These are phyloP conservation scores for Varroa destructor DNA, from an alignment of 1,140 invertebrate species.

Conservation along the genomic window DNA sequence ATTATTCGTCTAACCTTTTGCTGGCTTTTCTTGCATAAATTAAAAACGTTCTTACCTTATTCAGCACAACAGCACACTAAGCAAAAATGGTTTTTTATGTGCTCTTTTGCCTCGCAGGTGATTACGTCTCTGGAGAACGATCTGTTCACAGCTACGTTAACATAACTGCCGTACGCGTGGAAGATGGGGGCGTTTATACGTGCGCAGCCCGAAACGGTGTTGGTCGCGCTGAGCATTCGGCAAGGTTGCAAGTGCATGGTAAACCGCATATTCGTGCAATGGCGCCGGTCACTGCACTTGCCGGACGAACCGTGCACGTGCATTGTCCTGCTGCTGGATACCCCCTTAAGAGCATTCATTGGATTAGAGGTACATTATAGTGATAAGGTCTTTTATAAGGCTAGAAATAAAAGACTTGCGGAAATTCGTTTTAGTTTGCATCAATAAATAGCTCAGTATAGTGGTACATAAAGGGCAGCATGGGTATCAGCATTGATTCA, in stretches of 20 bases:
- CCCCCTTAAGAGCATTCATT: conserved; percentile 40
- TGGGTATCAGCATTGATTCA: no score
- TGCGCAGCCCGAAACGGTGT: conserved; percentile 66
- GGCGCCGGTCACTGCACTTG: conserved; percentile 42
- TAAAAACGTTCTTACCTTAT: no score
- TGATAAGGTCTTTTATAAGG: background rate
- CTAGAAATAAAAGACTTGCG: no score
- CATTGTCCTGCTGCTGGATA: conserved; percentile 37
- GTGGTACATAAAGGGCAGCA: background rate
- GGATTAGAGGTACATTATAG: conserved; percentile 42
- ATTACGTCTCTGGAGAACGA: conserved; percentile 35
- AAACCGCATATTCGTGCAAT: conserved; percentile 35
- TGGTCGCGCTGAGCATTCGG: conserved; percentile 57
- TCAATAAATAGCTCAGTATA: background rate
- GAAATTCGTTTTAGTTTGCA: no score
- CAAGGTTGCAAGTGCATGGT: conserved; percentile 62
- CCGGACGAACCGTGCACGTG: conserved; percentile 40
- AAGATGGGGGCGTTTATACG: conserved; percentile 72
- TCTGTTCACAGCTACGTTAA: conserved; percentile 45
- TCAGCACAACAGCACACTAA: no score
- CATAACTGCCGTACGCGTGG: conserved; percentile 63
- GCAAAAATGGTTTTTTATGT: no score
- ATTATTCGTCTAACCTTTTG: no score
- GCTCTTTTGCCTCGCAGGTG: conserved; percentile 29
- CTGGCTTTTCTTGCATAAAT: no score